phyloP scores from a whole-genome alignment of 2,113 vertebrate genomes.

The Cyanoramphus novaezelandiae region DNA sequence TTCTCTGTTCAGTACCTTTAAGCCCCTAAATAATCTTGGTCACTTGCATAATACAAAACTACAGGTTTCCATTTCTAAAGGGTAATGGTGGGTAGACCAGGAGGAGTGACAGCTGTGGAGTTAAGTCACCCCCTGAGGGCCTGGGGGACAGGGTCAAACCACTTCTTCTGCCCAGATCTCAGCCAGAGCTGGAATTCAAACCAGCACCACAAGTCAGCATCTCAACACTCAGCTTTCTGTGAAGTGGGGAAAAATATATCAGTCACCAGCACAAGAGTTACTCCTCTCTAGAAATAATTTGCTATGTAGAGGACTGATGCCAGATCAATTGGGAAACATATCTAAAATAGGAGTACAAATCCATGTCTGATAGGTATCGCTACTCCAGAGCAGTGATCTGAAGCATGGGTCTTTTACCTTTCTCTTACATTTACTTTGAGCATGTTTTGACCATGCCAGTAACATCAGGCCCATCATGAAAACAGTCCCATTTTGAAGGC shows the following conservation, averaged over 20 bases:
- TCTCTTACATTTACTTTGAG: background rate
- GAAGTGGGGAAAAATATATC: background rate
- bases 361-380: background rate
- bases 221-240: background rate
- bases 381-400: background rate
- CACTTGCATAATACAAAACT: background rate
- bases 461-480: background rate
- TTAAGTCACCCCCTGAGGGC: background rate
- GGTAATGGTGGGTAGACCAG: background rate
- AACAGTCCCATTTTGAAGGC: background rate
- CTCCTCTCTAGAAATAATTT: background rate
- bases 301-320: background rate
- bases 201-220: background rate
- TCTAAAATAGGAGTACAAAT: background rate
- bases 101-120: background rate
- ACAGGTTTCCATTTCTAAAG: background rate
- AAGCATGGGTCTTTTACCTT: background rate
- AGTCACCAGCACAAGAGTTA: background rate
- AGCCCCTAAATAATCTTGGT: background rate
- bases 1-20: background rate
- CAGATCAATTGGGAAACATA: background rate
- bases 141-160: background rate
- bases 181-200: background rate
- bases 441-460: background rate
- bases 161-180: background rate